These are phyloP conservation scores for Ptycholaimellus sp. DNA, from an alignment of 2,888 invertebrate genomes.

Conservation along the genomic window DNA sequence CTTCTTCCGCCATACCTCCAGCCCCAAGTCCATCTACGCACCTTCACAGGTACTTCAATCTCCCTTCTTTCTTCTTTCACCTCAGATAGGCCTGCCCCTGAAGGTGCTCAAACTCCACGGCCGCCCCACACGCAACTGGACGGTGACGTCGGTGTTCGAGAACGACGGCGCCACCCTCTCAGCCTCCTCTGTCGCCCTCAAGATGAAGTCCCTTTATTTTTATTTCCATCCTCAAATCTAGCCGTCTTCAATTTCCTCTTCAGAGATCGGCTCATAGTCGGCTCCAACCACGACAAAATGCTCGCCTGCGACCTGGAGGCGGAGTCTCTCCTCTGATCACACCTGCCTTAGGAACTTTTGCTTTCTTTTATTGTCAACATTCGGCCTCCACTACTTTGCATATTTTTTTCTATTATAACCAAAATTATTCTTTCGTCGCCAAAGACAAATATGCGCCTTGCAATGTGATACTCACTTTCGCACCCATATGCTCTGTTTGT, in stretches of 20 bases:
- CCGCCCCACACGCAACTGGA: slow-evolving; percentile 4
- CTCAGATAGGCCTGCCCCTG: neutral
- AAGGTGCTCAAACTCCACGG: slow-evolving; percentile 6
- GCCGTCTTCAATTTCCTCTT: too few relatives aligned
- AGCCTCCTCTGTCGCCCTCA: slow-evolving; percentile 4
- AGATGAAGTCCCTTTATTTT: too few relatives aligned
- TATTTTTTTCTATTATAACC: too few relatives aligned
- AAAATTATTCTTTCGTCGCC: too few relatives aligned
- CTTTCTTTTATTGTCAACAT: too few relatives aligned
- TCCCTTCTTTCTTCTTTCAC: neutral
- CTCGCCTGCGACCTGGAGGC: slow-evolving; percentile 6
- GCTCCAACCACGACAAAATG: slow-evolving; percentile 6
- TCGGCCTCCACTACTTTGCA: too few relatives aligned
- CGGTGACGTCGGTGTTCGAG: slow-evolving; percentile 4
- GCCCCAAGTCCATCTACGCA: slow-evolving; percentile 1
- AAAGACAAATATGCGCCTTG: too few relatives aligned
- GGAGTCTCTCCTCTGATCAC: too few relatives aligned
- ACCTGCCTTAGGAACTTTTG: too few relatives aligned
- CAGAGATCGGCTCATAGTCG: slow-evolving; percentile 5
- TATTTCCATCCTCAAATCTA: too few relatives aligned
- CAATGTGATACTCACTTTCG: too few relatives aligned
- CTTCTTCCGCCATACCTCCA: slow-evolving; percentile 3
- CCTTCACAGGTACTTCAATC: slow-evolving; percentile 5
- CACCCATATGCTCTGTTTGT: too few relatives aligned
- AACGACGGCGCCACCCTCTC: slow-evolving; percentile 7